Evolutionary conservation across 2,888 invertebrate genomes (phyloP).

Genomic region (Pristionchus exspectatus): DNA sequence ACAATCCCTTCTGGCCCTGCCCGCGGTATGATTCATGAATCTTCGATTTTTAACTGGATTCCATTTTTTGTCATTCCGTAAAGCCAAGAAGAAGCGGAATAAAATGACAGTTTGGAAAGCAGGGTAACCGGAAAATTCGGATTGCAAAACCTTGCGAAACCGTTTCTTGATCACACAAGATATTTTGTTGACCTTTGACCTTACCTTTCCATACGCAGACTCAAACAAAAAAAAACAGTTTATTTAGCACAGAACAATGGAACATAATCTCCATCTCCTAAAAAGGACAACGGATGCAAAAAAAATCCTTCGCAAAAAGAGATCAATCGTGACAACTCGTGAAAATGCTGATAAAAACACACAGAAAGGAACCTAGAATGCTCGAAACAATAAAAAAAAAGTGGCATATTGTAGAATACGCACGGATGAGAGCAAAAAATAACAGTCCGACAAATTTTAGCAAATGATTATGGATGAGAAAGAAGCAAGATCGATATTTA

Average conservation of each 20-base stretch:
- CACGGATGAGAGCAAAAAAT: too few species aligned
- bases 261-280: not conserved
- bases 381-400: not conserved
- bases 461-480: not conserved
- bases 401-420: not conserved
- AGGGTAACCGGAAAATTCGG: not conserved
- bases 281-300: not conserved
- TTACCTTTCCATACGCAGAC: not conserved
- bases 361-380: not conserved
- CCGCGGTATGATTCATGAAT: too few species aligned
- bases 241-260: not conserved
- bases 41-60: too few species aligned
- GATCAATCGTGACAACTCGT: constrained; percentile 23
- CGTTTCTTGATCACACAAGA: not conserved
- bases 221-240: not conserved
- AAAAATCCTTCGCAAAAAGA: not conserved
- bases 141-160: not conserved
- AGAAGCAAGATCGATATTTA: not conserved
- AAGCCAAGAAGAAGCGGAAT: not conserved
- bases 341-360: not conserved
- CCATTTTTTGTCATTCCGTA: not conserved
- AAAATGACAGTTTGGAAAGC: not conserved
- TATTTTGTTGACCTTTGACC: not conserved
- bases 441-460: too few species aligned
- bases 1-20: too few species aligned